These are phyloP conservation scores for Macaca fascicularis DNA, from an alignment of 2,113 vertebrate species.

Conservation along the genomic window T2T-MFA8v1.1 NC_088381.1:160415001-160415500, in stretches of 20 bases:
- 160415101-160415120: background rate
- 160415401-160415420: background rate
- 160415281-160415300: too few relatives aligned
- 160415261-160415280: too few relatives aligned
- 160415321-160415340: too few relatives aligned
- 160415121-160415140: background rate
- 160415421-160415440: background rate
- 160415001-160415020: background rate
- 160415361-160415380: background rate
- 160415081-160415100: background rate
- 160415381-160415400: background rate
- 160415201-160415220: background rate
- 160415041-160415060: background rate
- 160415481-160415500: background rate
- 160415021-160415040: background rate
- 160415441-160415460: accelerated
- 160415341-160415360: background rate
- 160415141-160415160: background rate
- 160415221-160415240: background rate
- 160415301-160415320: too few relatives aligned
- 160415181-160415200: background rate
- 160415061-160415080: background rate
- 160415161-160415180: background rate
- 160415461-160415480: background rate
- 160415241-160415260: too few relatives aligned